Evolutionary conservation across 2,797 vertebrate species (phyloP), one percentile per base, ranked within the genome.

Genomic region (Rhabdophis nuchalis): DNA sequence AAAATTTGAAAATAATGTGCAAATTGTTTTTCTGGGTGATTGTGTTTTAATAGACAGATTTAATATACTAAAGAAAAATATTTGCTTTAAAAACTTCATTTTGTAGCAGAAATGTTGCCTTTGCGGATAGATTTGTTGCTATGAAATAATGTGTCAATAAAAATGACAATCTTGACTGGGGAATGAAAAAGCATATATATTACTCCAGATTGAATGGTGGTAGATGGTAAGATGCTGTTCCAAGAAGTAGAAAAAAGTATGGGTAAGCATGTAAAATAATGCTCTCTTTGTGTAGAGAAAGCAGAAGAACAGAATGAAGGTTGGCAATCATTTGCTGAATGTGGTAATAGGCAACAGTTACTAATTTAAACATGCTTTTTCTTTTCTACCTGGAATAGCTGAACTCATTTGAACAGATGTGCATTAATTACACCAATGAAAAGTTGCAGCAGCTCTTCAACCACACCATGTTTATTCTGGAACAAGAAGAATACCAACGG

Each of bases 391-490:
- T 92, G 87, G 8, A 64, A 87, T 93, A 99, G 98, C 93, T 98
- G 94, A 98, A 98, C 95, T 98, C 98, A 61, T 98, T 98, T 88
- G 98, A 98, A 95, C 98, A 98, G 58, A 93, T 98, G 25, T 98
- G 98, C 93, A 98, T 98, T 94, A 98, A 98, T 95, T 98, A 98
- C 95, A 98, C 98, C 87, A 98, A 98, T 1, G 98, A 98, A 90
- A 98, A 98, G 95, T 92, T 98, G 93, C 98, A 98, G 93, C 98
- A 98, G 95, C 98, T 98, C 16, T 98, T 98, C 93, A 98, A 98
- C 95, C 98, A 98, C 94, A 98, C 98, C 88, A 98, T 98, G 98
- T 98, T 98, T 96, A 98, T 98, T 95, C 95, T 98, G 97, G 98
- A 98, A 95, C 98, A 98, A 96, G 98, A 98, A 53, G 98, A 98